Conservation (phyloP, 1,140 invertebrate genomes). For the Heliconius hermathena region DNA sequence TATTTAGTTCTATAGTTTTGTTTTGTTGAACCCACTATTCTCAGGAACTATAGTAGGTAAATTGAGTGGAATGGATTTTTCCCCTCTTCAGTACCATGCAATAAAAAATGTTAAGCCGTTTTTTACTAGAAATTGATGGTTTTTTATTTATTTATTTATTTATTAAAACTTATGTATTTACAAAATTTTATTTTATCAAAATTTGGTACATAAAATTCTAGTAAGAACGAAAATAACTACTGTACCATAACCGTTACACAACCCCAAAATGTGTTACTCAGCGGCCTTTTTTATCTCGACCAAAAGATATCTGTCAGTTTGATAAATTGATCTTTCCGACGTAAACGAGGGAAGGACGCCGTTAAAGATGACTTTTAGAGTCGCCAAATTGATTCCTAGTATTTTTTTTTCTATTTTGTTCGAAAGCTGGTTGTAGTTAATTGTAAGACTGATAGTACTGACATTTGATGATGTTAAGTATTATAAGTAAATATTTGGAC, state of each 20-base stretch:
- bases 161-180: too few species aligned
- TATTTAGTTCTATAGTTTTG: too few species aligned
- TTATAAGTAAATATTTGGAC: neutral
- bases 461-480: neutral
- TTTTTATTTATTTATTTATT: too few species aligned
- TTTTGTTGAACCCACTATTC: too few species aligned
- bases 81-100: too few species aligned
- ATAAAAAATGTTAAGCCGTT: too few species aligned
- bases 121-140: too few species aligned
- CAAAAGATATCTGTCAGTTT: slow-evolving; percentile 7
- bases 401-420: neutral
- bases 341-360: neutral
- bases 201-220: neutral
- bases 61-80: too few species aligned
- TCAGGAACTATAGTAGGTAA: too few species aligned
- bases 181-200: too few species aligned
- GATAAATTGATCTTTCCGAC: neutral
- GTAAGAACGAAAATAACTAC: neutral
- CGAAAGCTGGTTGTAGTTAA: neutral
- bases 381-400: neutral
- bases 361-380: neutral
- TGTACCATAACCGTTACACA: neutral
- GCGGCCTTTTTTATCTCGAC: slow-evolving; percentile 1
- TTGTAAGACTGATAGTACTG: neutral
- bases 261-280: neutral